Evolutionary conservation across 2,113 vertebrate genomes (phyloP), one percentile per base, ranked within the genome.

Genomic region (Bufo bufo): DNA sequence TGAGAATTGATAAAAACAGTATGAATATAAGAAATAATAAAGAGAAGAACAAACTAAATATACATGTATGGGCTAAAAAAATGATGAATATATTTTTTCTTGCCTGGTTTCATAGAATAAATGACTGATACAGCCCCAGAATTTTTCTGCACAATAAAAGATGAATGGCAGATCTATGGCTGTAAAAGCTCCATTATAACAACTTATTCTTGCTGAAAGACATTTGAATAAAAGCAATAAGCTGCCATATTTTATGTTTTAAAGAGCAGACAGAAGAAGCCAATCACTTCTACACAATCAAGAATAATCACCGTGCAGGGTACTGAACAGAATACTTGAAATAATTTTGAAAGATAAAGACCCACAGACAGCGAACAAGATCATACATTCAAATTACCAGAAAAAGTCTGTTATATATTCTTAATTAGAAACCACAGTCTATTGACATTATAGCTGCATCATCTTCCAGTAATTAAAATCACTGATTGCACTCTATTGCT

Each of bases 221-320:
- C 82, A 84, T 84, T 84, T 69, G 11, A 84, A 84, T 84, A 84
- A 71, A 7, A 17, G 63, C 45, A 84, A 84, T 84, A 23, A 54
- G 82, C 52, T 59, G 20, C 47, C 50, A 71, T 50, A 54, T 84
- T 69, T 84, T 65, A 84, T 54, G 82, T 47, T 52, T n/a, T 71
- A 71, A 33, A 84, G 63, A 71, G 65, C 82, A 54, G 82, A 52
- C 63, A 84, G 63, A 84, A 69, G 61, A 84, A 84, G 82, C 49
- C 82, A 84, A 84, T 84, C 82, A 84, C 63, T 84, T 84, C 63
- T 65, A 69, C 82, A 84, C 63, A 84, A 84, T 84, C 82, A 84
- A 69, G 82, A 84, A 71, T 84, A 84, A 84, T 84, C 47, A 71
- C 82, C 8, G 14, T 23, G 19, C 82, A 71, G 20, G 71, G 63